Evolutionary conservation across 1,140 invertebrate species (phyloP), one percentile per base, ranked within the genome.

Genomic region (Sycophila sp.): DNA sequence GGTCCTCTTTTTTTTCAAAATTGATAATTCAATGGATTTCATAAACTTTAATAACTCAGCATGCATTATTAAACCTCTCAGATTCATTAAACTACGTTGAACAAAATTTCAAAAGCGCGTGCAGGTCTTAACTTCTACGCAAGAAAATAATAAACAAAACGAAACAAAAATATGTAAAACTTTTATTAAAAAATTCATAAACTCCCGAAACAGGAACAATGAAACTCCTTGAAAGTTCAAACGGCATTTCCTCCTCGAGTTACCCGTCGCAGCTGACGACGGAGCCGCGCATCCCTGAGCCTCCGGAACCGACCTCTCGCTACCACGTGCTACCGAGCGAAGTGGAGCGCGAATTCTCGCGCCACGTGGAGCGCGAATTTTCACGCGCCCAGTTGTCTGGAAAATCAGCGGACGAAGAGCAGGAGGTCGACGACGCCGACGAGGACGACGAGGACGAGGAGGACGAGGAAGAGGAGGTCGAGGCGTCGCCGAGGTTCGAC

Each of bases 281-380:
- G 1, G 69, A 71, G 32, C 53, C 62, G 6, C 69, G 63, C 4
- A 59, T 65, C 15, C 62, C 38, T 0, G 42, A 58, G 36, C 19
- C 51, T 2, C 51, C 63, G 7, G 63, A 59, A 6, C 53, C 62
- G 8, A 49, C 69, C 3, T 30, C 53, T 15, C 51, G n/a, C 2
- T 58, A 36, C 7, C 42, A 24, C 26, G 6, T 11, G 15, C 10
- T 36, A 15, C 63, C 62, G 2, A n/a, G 40, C 2, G 36, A 72
- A 4, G 26, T 55, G 8, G 65, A 72, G 47, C 65, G 64, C 10
- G 58, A 69, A 4, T 64, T 69, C 19, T 60, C 60, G 13, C 51
- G 67, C 2, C 66, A 67, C 28, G 17, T 59, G 28, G 62, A 67
- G 22, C 72, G 51, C 19, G 58, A 68, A 34, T 62, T 56, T 15